Evolutionary conservation across 2,888 invertebrate genomes (phyloP).

Genomic region (Salpingus planirostris): DNA sequence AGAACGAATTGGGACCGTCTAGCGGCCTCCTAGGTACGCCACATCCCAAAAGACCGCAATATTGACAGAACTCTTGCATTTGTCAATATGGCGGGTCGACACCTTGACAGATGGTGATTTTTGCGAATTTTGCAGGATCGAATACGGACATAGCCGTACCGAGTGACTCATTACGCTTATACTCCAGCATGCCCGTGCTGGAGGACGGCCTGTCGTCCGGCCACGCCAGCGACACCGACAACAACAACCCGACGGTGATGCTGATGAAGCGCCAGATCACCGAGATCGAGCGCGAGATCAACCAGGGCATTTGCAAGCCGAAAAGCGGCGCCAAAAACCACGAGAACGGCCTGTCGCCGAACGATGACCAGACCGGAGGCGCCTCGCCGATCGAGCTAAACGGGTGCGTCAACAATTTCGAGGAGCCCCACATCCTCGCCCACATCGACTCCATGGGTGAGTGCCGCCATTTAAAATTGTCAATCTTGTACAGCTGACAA

Average conservation of each 20-base stretch:
- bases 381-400: slow-evolving; percentile 35
- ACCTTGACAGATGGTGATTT: neutral
- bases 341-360: slow-evolving; percentile 36
- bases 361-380: slow-evolving; percentile 25
- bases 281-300: slow-evolving; percentile 63
- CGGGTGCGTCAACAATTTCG: slow-evolving; percentile 35
- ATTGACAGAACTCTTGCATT: too few relatives aligned
- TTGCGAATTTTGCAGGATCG: slow-evolving; percentile 37
- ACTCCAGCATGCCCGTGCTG: slow-evolving; percentile 79
- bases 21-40: slow-evolving; percentile 37
- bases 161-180: slow-evolving; percentile 57
- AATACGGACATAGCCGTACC: slow-evolving; percentile 52
- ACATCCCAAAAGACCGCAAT: too few relatives aligned
- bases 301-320: slow-evolving; percentile 48
- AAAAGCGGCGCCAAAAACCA: slow-evolving; percentile 23
- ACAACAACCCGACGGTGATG: slow-evolving; percentile 69
- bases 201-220: slow-evolving; percentile 93
- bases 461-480: too few relatives aligned
- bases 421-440: slow-evolving; percentile 33
- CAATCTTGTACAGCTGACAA: neutral
- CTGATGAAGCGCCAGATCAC: slow-evolving; percentile 60
- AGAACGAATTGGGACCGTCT: slow-evolving; percentile 49
- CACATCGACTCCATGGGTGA: slow-evolving; percentile 37
- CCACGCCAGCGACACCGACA: slow-evolving; percentile 87
- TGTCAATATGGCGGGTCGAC: neutral